Base-by-base conservation (phyloP, 2,113 vertebrate species). In the Excalfactoria chinensis region DNA sequence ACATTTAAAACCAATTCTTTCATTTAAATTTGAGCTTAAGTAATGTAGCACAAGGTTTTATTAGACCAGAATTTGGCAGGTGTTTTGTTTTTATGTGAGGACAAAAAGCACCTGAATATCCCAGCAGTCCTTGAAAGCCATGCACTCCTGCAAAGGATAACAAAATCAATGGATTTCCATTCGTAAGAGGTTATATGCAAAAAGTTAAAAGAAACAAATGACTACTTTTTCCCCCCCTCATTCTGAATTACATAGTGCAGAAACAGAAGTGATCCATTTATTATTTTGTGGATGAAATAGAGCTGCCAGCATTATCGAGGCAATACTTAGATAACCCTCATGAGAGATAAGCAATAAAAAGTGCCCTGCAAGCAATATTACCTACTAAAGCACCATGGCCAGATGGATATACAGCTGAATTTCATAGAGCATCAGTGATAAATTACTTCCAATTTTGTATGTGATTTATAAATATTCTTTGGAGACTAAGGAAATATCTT, bases 331-430 rank as follows among this genome's bases (percentile, higher is more conserved):
- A 96, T 96, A 97, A 95, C 93, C 84, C 94, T 73, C 76, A 89
- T 75, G 96, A 96, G 97, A 97, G 93, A 97, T 86, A 98, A 97
- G 96, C 96, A 97, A 97, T 97, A 96, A 86, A 96, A 98, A 97
- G 85, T 97, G 89, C 87, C 90, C 97, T 94, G 84, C 86, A 96
- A 97, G 96, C 96, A 94, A 95, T 95, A 97, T 94, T 96, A 96
- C 95, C 96, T 97, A 90, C 96, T 97, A 95, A 97, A 97, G 89
- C 75, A 93, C 93, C 68, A 60, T 63, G 93, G 93, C 95, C 97
- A 97, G 97, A 97, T 97, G 97, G 97, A 95, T 94, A 94, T 96
- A 83, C 94, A 97, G 94, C 96, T 97, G 96, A 96, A 93, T 96
- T 95, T 95, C 92, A 86, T 43, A 92, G 90, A 97, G 82, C 88